Evolutionary conservation across 2,797 vertebrate species (phyloP).

Genomic region (Phoebastria nigripes): DNA sequence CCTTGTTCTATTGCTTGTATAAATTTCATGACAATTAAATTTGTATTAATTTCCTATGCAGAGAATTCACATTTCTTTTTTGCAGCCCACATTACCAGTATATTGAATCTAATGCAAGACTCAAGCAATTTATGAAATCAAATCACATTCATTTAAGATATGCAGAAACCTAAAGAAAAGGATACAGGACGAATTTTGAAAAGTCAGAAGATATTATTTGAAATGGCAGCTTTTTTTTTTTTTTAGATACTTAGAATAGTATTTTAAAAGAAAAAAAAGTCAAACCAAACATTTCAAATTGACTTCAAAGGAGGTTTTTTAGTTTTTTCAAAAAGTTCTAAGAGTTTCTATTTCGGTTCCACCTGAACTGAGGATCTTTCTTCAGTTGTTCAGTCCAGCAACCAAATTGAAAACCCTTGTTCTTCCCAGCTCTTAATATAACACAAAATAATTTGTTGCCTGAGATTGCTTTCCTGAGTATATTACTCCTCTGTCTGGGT

Average conservation of each 20-base stretch:
- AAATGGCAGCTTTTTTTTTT: background rate
- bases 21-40: background rate
- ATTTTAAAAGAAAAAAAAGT: background rate
- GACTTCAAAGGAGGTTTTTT: background rate
- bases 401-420: background rate
- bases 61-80: background rate
- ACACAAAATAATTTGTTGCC: background rate
- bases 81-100: background rate
- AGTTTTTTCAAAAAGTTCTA: background rate
- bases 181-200: background rate
- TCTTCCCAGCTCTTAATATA: background rate
- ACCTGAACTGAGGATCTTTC: background rate
- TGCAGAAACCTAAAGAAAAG: background rate
- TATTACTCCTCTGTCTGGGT: background rate
- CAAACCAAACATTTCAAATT: background rate
- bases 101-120: background rate
- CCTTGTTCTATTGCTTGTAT: background rate
- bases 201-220: background rate
- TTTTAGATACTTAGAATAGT: background rate
- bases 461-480: background rate
- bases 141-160: background rate
- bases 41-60: background rate
- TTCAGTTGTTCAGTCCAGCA: background rate
- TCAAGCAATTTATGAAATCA: background rate
- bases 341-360: background rate